Base-by-base conservation (phyloP, 2,888 invertebrate species). In the Drosophila formosana region DNA sequence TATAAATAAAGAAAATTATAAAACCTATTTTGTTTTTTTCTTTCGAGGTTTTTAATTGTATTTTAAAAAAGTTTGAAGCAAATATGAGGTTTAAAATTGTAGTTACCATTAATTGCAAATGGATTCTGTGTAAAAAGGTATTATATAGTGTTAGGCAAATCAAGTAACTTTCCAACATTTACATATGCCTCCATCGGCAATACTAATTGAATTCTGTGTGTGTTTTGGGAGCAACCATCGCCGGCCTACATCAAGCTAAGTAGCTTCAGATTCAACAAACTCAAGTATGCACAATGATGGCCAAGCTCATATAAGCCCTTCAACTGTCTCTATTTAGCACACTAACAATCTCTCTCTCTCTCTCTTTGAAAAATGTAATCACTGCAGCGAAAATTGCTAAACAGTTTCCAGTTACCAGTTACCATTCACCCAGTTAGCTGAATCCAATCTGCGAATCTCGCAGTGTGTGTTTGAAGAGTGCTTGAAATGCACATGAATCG, bases 381-480 rank as follows among this genome's bases (percentile, higher is more conserved):
- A 45, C 45, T 55, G 55, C 28, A 43, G 61, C 34, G 32, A 23
- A 23, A 13, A 43, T 61, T 53, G 61, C 34, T 55, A 46, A 62
- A 62, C 61, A 49, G 43, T 61, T 61, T 28, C 34, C 68, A 69
- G 66, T 72, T 72, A 46, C 49, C 60, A 60, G 39, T 53, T 50
- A 56, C 49, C 60, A 60, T 45, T 53, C 46, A 56, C 45, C 25
- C 55, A 66, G 37, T 45, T 60, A 39, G 41, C 47, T n/a, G 43
- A 28, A 53, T 50, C 18, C 63, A 63, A 73, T 67, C 68, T 26
- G 28, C 26, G 50, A 52, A 65, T 52, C 47, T 55, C 50, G 46
- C 37, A 43, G 46, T 13, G 28, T 13, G 52, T 39, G 18, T 43
- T 86, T 86, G 79, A 74, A 62, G 61, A 70, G 81, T 84, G 76